Conservation (phyloP, 1,140 invertebrate species). For the Aphaenogaster rudis region DNA sequence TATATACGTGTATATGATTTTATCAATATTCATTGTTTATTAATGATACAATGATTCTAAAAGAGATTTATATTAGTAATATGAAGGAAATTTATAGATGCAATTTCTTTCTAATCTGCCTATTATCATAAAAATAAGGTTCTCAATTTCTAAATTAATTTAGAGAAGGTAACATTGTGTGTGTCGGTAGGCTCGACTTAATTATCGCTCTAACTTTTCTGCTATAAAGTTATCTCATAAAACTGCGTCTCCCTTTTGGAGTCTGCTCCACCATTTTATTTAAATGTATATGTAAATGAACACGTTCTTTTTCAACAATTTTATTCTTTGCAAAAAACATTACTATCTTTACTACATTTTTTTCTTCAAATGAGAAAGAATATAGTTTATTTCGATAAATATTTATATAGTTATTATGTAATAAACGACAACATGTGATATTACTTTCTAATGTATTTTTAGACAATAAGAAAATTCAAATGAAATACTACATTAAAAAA, state of each 20-base stretch:
- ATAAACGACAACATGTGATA: background rate
- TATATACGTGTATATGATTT: background rate
- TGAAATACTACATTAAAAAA: background rate
- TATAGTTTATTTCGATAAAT: constrained; percentile 5
- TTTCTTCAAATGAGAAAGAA: background rate
- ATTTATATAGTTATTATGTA: background rate
- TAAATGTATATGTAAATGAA: background rate
- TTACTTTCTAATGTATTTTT: background rate
- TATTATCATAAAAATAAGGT: constrained; percentile 10
- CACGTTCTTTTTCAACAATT: background rate
- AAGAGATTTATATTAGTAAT: background rate
- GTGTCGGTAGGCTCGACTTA: constrained; percentile 68
- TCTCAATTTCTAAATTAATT: constrained; percentile 83
- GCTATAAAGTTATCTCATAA: constrained; percentile 76
- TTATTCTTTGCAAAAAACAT: background rate
- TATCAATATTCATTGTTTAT: background rate
- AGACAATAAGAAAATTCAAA: background rate
- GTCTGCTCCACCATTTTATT: constrained; percentile 1
- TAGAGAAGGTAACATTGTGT: constrained; percentile 80
- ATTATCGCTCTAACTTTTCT: constrained; percentile 76
- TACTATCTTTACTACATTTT: background rate
- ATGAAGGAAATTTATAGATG: background rate
- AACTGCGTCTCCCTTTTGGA: constrained; percentile 69
- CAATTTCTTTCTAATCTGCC: constrained; percentile 8
- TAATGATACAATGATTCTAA: background rate